Evolutionary conservation across 2,797 vertebrate species (phyloP), one percentile per base, ranked within the genome.

Genomic region (Galagoides demidoff): DNA sequence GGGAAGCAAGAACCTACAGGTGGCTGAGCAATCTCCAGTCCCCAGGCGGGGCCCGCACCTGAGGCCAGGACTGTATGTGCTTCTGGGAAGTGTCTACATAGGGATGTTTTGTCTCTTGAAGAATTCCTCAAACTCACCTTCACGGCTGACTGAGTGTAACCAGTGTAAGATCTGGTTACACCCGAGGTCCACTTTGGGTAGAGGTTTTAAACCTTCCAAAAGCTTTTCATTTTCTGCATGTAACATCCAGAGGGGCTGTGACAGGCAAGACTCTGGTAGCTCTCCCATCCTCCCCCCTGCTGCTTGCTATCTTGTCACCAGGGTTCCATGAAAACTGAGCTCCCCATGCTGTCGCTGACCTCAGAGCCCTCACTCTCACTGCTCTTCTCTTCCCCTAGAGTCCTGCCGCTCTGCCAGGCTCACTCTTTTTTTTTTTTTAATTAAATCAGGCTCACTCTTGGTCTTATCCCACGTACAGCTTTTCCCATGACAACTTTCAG

Each of bases 321-420:
- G 77, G 52, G 29, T 10, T 45, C 29, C 14, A 6, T 6, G 78
- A 37, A 49, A n/a, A 7, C 78, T 14, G 11, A 37, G 22, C 31
- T n/a, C 3, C 2, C 8, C 1, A 34, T 0, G 5, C 37, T 59
- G 37, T 9, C 25, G 20, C 25, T 13, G 13, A 57, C 31, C 1
- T 66, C 16, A 11, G 45, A 34, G 34, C 63, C 45, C 55, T 70
- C 19, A 4, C 25, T 16, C 16, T 17, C n/a, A 63, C 61, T 63
- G 61, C 49, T 16, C 39, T 23, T 59, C 57, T 57, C 19, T 57
- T 17, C 55, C 19, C 76, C 49, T 3, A 16, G n/a, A 78, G 29
- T 37, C n/a, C 45, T 64, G 39, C 2, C 23, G 3, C 20, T 23
- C 8, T n/a, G 29, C 43, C 34, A 3, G 7, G 43, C 43, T 34